These are phyloP conservation scores for Xestia ashworthii DNA, from an alignment of 2,888 invertebrate genomes.

Conservation along the genomic window DNA sequence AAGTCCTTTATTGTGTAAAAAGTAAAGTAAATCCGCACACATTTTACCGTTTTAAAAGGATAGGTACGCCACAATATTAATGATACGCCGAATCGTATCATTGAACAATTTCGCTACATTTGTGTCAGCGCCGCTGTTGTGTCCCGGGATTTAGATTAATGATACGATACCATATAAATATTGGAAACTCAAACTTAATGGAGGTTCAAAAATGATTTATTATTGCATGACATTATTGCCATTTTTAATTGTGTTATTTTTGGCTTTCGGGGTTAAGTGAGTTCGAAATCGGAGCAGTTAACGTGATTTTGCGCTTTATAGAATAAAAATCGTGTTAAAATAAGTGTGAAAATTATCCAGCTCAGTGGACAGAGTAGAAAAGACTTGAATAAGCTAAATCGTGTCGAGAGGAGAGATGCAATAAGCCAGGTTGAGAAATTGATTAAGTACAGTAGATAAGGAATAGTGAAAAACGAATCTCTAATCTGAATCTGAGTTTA, in stretches of 20 bases:
- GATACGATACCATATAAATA: constrained; percentile 68
- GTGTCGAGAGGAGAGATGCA: not conserved
- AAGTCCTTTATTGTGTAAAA: not conserved
- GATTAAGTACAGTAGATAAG: not conserved
- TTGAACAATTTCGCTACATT: constrained; percentile 76
- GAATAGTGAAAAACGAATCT: not conserved
- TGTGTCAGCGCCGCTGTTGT: constrained; percentile 71
- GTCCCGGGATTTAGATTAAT: constrained; percentile 80
- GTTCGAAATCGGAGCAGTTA: constrained; percentile 20
- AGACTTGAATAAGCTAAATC: not conserved
- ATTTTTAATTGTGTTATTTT: constrained; percentile 40
- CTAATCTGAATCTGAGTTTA: too few species aligned
- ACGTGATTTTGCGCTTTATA: constrained; percentile 11
- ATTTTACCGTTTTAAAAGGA: constrained; percentile 49
- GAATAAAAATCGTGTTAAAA: constrained; percentile 9
- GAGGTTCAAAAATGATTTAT: constrained; percentile 59
- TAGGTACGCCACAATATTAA: constrained; percentile 73
- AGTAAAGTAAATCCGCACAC: constrained; percentile 6
- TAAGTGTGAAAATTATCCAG: constrained; percentile 25
- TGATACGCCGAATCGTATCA: constrained; percentile 68
- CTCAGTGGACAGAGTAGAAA: not conserved
- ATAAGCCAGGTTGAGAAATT: constrained; percentile 17
- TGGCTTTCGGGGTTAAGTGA: constrained; percentile 32
- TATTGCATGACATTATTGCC: constrained; percentile 54
- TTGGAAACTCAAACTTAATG: constrained; percentile 53